Evolutionary conservation across 1,140 invertebrate species (phyloP).

Genomic region (Leptinotarsa lineolata): DNA sequence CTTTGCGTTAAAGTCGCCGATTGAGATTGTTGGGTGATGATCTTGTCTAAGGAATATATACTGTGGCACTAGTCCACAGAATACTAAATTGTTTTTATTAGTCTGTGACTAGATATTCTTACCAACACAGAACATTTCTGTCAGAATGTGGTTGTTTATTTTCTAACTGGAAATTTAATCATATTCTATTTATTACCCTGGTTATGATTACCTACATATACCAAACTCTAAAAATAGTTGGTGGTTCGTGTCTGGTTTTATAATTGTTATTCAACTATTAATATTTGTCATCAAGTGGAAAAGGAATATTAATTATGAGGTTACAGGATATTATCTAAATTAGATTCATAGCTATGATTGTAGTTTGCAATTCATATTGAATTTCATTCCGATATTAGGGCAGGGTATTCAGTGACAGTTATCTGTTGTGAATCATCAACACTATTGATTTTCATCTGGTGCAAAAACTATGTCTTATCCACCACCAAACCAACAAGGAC

Average conservation of each 20-base stretch:
- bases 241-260: constrained; percentile 2
- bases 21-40: too few relatives aligned
- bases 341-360: too few relatives aligned
- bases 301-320: neutral
- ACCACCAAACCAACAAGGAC: constrained; percentile 11
- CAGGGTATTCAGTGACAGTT: too few relatives aligned
- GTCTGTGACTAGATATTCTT: neutral
- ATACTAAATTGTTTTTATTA: too few relatives aligned
- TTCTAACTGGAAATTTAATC: neutral
- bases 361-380: too few relatives aligned
- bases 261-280: neutral
- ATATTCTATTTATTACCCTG: neutral
- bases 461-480: constrained; percentile 19
- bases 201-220: neutral
- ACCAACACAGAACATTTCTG: neutral
- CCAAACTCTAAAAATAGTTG: constrained; percentile 5
- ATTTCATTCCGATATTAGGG: too few relatives aligned
- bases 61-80: too few relatives aligned
- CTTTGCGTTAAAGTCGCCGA: too few relatives aligned
- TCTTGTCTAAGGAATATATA: too few relatives aligned
- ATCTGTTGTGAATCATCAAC: too few relatives aligned
- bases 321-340: too few relatives aligned
- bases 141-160: neutral
- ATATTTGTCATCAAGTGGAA: neutral
- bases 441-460: neutral